Evolutionary conservation across 2,888 invertebrate species (phyloP).

Genomic region (Lepas anatifera): DNA sequence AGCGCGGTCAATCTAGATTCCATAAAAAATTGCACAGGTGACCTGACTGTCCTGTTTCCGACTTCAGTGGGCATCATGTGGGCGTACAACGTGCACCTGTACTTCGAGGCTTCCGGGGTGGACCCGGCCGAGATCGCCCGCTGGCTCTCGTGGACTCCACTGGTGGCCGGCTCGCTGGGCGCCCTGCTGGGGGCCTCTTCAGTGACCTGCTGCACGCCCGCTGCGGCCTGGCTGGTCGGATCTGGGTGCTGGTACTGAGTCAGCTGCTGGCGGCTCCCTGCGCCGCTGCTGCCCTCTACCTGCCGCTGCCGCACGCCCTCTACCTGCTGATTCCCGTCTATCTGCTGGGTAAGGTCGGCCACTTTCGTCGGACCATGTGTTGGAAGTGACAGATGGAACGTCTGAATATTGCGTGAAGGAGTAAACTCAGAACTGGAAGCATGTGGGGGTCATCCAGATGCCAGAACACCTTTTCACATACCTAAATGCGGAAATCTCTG

Average conservation of each 20-base stretch:
- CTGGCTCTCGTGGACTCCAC: constrained; percentile 35
- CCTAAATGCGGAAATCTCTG: too few relatives aligned
- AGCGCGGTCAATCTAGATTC: too few relatives aligned
- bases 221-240: constrained; percentile 31
- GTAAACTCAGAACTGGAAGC: too few relatives aligned
- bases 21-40: too few relatives aligned
- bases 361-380: neutral
- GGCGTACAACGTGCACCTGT: constrained; percentile 35
- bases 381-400: too few relatives aligned
- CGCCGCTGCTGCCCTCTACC: constrained; percentile 33
- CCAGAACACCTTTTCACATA: too few relatives aligned
- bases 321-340: constrained; percentile 34
- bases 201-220: neutral
- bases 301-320: constrained; percentile 32
- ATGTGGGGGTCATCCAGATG: too few relatives aligned
- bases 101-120: constrained; percentile 32
- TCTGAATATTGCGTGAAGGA: too few relatives aligned
- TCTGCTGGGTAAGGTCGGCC: constrained; percentile 33
- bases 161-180: constrained; percentile 26
- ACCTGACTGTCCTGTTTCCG: too few relatives aligned
- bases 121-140: constrained; percentile 31
- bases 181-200: neutral
- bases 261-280: constrained; percentile 35
- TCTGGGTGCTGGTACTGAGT: constrained; percentile 32
- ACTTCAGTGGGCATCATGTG: neutral